These are phyloP conservation scores for Luehdorfia chinensis DNA, from an alignment of 1,140 invertebrate species.

Conservation along the genomic window DNA sequence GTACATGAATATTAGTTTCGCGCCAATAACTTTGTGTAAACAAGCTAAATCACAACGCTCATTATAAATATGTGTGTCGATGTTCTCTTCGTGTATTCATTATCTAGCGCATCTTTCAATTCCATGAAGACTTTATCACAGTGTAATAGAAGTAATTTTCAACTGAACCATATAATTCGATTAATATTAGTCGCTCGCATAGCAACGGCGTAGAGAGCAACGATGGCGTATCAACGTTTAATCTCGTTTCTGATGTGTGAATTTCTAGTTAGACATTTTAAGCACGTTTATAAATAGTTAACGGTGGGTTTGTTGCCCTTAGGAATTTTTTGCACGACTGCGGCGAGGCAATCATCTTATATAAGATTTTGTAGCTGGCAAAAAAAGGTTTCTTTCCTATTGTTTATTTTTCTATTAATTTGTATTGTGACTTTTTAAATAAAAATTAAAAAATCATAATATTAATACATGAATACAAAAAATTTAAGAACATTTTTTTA, in stretches of 20 bases:
- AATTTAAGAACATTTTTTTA: no score
- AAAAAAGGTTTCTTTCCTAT: no score
- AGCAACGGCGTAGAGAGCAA: slow-evolving; percentile 2
- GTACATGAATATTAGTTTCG: not conserved
- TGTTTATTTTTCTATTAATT: no score
- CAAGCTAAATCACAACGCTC: not conserved
- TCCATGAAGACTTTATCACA: not conserved
- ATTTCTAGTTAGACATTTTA: slow-evolving; percentile 9
- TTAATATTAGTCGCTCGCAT: not conserved
- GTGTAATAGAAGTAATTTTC: not conserved
- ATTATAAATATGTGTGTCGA: not conserved
- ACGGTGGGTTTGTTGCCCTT: slow-evolving; percentile 15
- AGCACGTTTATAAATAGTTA: slow-evolving; percentile 11
- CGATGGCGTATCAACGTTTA: not conserved
- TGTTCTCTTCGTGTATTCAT: not conserved
- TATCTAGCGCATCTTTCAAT: not conserved
- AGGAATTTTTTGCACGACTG: no score
- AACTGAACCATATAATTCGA: not conserved
- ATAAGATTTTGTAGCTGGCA: no score
- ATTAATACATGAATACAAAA: no score
- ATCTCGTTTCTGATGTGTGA: not conserved
- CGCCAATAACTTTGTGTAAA: not conserved
- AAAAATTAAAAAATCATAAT: no score
- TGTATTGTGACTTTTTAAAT: no score
- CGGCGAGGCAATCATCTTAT: no score